A percentile compares a stretch with the other conserved stretches of the same genome.
Evolutionary conservation across 2,797 vertebrate genomes (phyloP).

Genomic region (Oreonectes daqikongensis): DNA sequence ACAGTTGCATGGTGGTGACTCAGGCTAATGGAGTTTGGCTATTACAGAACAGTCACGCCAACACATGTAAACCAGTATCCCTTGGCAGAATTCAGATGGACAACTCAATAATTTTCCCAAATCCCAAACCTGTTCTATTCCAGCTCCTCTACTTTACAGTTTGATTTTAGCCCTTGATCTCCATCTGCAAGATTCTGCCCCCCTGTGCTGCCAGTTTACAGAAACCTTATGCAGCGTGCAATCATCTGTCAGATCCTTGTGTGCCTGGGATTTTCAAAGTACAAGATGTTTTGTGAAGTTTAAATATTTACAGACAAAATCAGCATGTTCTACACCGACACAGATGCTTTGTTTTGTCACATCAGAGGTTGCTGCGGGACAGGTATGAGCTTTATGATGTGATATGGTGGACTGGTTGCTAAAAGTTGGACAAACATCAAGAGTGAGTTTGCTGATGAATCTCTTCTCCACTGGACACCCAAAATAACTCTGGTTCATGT

Average conservation of each 20-base stretch:
- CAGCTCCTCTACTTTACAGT: constrained; percentile 8
- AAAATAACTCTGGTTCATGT: constrained; percentile 49
- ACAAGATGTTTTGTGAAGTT: constrained; percentile 32
- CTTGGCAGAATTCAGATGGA: background rate
- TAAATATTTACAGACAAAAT: constrained; percentile 41
- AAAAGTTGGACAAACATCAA: constrained; percentile 46
- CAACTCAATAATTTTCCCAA: background rate
- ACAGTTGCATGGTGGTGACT: constrained; percentile 13
- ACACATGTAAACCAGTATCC: too few species aligned
- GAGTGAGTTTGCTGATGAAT: constrained; percentile 38
- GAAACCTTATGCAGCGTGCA: background rate
- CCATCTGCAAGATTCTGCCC: background rate
- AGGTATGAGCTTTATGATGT: constrained; percentile 26
- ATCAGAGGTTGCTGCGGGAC: constrained; percentile 35
- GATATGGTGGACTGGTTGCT: constrained; percentile 34
- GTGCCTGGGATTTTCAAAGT: constrained; percentile 23
- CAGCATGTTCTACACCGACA: constrained; percentile 20
- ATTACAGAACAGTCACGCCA: constrained; percentile 9
- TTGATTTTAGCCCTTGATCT: constrained; percentile 2
- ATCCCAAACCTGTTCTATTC: background rate
- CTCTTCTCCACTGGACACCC: constrained; percentile 45
- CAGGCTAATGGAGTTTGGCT: constrained; percentile 28
- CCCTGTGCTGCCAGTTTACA: background rate
- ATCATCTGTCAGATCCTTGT: constrained; percentile 17
- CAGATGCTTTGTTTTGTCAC: constrained; percentile 32